Evolutionary conservation across 2,888 invertebrate genomes (phyloP), one percentile per base, ranked within the genome.

Genomic region (Dicranocentrus wangi): DNA sequence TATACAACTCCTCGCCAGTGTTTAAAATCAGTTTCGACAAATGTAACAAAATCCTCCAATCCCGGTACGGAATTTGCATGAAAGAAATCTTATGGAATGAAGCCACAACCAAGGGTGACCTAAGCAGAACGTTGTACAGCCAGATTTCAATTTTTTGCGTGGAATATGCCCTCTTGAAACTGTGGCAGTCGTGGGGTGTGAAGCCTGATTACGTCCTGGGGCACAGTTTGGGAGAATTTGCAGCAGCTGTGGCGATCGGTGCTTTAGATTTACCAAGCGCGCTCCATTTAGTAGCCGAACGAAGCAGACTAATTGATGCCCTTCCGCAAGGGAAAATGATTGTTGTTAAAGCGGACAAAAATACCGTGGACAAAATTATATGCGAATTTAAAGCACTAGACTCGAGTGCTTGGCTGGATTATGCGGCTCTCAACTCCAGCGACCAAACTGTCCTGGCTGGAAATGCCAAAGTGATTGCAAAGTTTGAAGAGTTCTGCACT

Each of bases 221-320:
- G 5, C 83, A 83, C 79, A 82, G 81, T 39, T 61, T 83, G 1
- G 83, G 83, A 19, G 83, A 83, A 61, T 81, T 82, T 55, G 47
- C 55, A 39, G 81, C 83, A 1, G 81, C 82, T 7, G 79, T 78
- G n/a, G 47, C 66, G 15, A 75, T 73, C n/a, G 78, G 78, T 10
- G 39, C 77, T 32, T 25, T 83, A 0, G 21, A 19, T 1, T 28
- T 79, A 2, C 75, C 73, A 27, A 78, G 78, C 28, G 83, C 79
- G 1, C 27, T 83, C 32, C 53, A 58, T 27, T 43, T 83, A 7
- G 82, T 82, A 3, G 78, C 78, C 1, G 75, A 60, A 60, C 51
- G 83, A 23, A 79, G 79, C 32, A 25, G 58, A 17, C 61, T 83
- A 1, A 78, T 83, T 13, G 66, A 79, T 8, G 28, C n/a, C n/a